Conservation (phyloP, 64 coral and sea anemone genomes). For the Pocillopora damicornis region DNA sequence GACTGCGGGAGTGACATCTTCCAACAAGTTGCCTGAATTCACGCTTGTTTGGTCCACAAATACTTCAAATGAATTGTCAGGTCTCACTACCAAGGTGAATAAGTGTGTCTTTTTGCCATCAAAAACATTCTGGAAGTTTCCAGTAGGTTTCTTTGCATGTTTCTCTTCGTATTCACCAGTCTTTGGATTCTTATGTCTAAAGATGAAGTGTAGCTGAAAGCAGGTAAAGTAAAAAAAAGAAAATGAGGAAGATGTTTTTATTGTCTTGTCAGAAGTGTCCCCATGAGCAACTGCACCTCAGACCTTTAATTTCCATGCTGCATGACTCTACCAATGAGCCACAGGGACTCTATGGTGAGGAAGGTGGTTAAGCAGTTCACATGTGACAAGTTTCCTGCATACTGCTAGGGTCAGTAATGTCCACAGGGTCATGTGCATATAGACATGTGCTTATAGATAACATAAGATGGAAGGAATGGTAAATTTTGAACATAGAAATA, state of each 20-base stretch:
- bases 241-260: neutral
- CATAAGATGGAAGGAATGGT: no score
- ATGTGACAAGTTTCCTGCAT: no score
- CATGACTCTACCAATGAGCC: no score
- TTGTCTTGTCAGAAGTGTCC: no score
- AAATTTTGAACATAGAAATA: no score
- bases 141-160: slow-evolving; percentile 95
- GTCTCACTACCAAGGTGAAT: slow-evolving; percentile 78
- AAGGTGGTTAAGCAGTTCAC: no score
- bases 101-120: slow-evolving; percentile 97
- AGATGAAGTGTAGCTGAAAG: slow-evolving; percentile 95
- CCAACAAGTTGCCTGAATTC: slow-evolving; percentile 65
- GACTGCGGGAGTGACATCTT: slow-evolving; percentile 86
- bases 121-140: slow-evolving; percentile 94
- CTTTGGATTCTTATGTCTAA: slow-evolving; percentile 90
- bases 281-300: no score
- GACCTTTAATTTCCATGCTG: no score
- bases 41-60: slow-evolving; percentile 92
- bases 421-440: no score
- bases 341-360: no score
- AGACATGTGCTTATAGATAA: no score
- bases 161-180: slow-evolving; percentile 93
- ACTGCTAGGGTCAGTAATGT: no score
- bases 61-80: slow-evolving; percentile 93
- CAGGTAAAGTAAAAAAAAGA: neutral